Percentiles rank a stretch among this genome's conserved stretches.
Evolutionary conservation across 2,797 vertebrate genomes (phyloP).

Genomic region (Sciaenops ocellatus): DNA sequence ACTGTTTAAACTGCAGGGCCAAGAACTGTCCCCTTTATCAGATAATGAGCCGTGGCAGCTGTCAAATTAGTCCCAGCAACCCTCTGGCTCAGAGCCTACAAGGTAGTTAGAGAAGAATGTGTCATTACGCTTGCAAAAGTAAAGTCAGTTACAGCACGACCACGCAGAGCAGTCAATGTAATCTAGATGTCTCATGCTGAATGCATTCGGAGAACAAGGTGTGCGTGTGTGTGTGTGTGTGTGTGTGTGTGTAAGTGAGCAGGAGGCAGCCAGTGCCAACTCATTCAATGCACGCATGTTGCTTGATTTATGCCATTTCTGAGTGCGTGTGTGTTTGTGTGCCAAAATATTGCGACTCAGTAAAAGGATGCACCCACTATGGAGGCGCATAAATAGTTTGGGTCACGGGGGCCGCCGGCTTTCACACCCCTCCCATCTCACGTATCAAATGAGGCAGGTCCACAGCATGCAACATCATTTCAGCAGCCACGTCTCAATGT

Average conservation of each 20-base stretch:
- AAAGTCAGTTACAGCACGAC: conserved; percentile 49
- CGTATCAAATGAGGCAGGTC: conserved; percentile 46
- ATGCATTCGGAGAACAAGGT: conserved; percentile 42
- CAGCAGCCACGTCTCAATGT: conserved; percentile 21
- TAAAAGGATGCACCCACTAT: conserved; percentile 45
- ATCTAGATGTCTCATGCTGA: conserved; percentile 33
- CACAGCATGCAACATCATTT: conserved; percentile 36
- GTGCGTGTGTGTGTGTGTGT: neutral
- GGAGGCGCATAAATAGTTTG: conserved; percentile 55
- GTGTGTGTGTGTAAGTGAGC: conserved; percentile 37
- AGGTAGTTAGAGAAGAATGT: conserved; percentile 67
- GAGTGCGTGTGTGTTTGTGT: conserved; percentile 45
- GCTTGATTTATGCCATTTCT: conserved; percentile 50
- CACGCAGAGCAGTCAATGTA: conserved; percentile 35
- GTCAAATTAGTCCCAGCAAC: conserved; percentile 78
- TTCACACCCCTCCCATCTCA: conserved; percentile 31
- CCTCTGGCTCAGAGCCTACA: conserved; percentile 59
- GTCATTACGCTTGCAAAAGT: conserved; percentile 55
- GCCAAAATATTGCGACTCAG: conserved; percentile 62
- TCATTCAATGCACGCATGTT: conserved; percentile 31
- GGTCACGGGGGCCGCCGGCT: conserved; percentile 39
- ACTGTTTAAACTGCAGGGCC: conserved; percentile 63
- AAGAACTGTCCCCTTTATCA: conserved; percentile 65
- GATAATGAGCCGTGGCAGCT: conserved; percentile 78
- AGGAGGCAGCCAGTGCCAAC: conserved; percentile 20